These are phyloP conservation scores for Ia io DNA, from an alignment of 2,113 vertebrate species.

Conservation along the genomic window DNA sequence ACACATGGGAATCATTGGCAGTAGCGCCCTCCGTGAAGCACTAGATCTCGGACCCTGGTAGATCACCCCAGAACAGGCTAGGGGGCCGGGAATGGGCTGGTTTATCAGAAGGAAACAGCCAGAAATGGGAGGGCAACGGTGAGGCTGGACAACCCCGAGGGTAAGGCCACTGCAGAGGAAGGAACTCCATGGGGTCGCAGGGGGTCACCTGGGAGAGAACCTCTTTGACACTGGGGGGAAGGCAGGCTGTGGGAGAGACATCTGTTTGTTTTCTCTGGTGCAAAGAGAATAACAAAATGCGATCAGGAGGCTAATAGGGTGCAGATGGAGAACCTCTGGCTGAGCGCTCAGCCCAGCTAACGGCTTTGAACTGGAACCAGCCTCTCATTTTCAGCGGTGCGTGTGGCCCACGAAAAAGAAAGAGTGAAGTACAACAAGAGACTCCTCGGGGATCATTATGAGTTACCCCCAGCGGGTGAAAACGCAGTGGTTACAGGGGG, in stretches of 20 bases:
- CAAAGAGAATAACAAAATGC: constrained; percentile 58
- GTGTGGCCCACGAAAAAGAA: constrained; percentile 52
- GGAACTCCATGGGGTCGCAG: background rate
- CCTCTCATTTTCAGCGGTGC: constrained; percentile 38
- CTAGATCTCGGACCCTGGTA: background rate
- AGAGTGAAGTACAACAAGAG: constrained; percentile 22
- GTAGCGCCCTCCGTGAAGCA: background rate
- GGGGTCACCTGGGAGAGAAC: constrained; percentile 51
- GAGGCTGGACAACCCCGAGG: background rate
- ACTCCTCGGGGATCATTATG: constrained; percentile 15
- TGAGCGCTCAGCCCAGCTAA: background rate
- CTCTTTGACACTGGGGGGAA: constrained; percentile 10
- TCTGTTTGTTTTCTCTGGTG: constrained; percentile 65
- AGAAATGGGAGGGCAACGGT: background rate
- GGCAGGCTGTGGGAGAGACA: constrained; percentile 54
- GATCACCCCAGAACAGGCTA: background rate
- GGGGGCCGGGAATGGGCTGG: too few relatives aligned
- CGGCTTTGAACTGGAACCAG: constrained; percentile 65
- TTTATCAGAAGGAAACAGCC: background rate
- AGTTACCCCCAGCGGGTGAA: background rate
- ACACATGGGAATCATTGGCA: background rate
- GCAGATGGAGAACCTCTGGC: constrained; percentile 51
- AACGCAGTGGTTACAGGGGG: background rate
- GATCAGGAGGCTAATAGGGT: constrained; percentile 42
- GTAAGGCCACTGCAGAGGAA: background rate